These are phyloP conservation scores for Teleogryllus oceanicus DNA, from an alignment of 2,888 invertebrate genomes.

Conservation along the genomic window DNA sequence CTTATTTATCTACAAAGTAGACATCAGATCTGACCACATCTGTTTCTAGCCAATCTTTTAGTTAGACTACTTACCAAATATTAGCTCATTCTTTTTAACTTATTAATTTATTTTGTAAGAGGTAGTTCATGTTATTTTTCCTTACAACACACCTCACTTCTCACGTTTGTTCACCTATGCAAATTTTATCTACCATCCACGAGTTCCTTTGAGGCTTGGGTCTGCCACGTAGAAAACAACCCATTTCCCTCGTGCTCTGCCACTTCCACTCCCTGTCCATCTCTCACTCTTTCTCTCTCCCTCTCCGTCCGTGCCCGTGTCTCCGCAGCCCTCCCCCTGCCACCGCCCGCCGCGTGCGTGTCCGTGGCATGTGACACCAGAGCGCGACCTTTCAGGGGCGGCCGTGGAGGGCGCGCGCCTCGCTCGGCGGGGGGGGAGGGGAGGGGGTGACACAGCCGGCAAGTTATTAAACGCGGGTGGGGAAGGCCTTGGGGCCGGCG, in stretches of 20 bases:
- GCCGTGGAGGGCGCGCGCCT: too few relatives aligned
- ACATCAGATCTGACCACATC: too few relatives aligned
- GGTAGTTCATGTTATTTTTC: too few relatives aligned
- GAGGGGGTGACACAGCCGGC: background rate
- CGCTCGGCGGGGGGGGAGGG: too few relatives aligned
- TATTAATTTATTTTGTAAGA: too few relatives aligned
- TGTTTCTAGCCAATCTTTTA: too few relatives aligned
- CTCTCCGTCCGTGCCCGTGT: background rate
- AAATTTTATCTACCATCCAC: too few relatives aligned
- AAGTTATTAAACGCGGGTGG: background rate
- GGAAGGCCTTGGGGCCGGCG: background rate
- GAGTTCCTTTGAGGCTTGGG: background rate
- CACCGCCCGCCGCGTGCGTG: background rate
- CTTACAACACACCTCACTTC: too few relatives aligned
- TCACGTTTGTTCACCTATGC: too few relatives aligned
- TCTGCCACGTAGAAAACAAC: background rate
- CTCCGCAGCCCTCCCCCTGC: background rate
- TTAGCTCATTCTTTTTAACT: too few relatives aligned
- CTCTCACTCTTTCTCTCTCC: background rate
- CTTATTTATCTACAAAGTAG: too few relatives aligned
- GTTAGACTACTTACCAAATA: too few relatives aligned
- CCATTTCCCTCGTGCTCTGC: background rate
- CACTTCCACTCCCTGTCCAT: background rate
- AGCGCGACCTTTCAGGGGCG: background rate
- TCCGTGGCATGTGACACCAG: background rate